Evolutionary conservation across 2,888 invertebrate species (phyloP), one percentile per base, ranked within the genome.

Genomic region (Pseudoips prasinana): DNA sequence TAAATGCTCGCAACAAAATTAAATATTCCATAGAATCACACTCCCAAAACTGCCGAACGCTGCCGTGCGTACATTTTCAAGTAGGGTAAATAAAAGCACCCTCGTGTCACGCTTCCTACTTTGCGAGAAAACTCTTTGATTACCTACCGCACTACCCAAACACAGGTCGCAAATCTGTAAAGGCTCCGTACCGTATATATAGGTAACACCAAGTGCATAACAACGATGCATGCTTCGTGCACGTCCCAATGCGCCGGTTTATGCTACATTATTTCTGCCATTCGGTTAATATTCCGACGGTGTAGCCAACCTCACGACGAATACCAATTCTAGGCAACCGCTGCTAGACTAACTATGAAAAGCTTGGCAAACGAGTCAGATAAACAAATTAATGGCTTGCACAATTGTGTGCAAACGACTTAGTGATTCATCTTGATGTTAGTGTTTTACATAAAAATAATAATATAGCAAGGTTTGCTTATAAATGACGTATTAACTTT

Each of bases 251-350:
- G 74, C 75, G 68, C 72, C 74, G 69, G 77, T 78, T 80, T 77
- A 77, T 77, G 75, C 79, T 71, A 77, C 80, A 76, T 82, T 82
- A 83, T 75, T 81, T 76, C 81, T 75, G 66, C 57, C 67, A 65
- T 55, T 44, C 55, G 59, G 75, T 84, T 85, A 76, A 74, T 81
- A 84, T 84, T 84, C 83, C 62, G 50, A 30, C 63, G 60, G 69
- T 71, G 78, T 72, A 59, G 58, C 50, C 69, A 60, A 60, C 63
- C 66, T 68, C 64, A 62, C 51, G 33, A 70, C 68, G 83, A 84
- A 83, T 85, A 84, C 81, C 77, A 80, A 84, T 82, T 77, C 72
- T 46, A 44, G 41, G 32, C 33, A 39, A 46, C 40, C 28, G 39
- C 39, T 55, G 22, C 46, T 45, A 41, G 37, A 64, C 60, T 60